Evolutionary conservation across 1,140 invertebrate genomes (phyloP).

Genomic region (Calosoma granatense): DNA sequence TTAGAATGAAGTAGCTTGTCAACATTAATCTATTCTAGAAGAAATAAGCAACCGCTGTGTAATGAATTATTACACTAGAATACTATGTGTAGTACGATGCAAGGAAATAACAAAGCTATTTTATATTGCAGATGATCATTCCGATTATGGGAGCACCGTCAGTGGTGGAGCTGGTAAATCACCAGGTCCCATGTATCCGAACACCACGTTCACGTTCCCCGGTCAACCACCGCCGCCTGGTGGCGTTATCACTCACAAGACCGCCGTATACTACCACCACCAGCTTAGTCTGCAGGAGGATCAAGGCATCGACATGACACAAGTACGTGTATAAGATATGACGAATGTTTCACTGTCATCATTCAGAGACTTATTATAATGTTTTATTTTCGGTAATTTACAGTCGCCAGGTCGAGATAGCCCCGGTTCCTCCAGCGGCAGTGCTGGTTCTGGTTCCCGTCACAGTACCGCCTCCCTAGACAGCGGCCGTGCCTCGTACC

Average conservation of each 20-base stretch:
- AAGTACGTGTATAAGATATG: constrained; percentile 37
- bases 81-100: no score
- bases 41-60: no score
- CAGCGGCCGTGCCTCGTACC: constrained; percentile 78
- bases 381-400: constrained; percentile 20
- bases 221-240: constrained; percentile 34
- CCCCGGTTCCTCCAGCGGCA: constrained; percentile 77
- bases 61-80: no score
- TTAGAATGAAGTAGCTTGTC: no score
- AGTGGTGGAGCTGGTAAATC: constrained; percentile 43
- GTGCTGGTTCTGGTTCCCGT: constrained; percentile 61
- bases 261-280: constrained; percentile 62
- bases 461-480: constrained; percentile 88
- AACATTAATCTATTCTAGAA: no score
- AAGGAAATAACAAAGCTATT: no score
- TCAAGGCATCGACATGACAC: constrained; percentile 61
- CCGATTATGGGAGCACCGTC: constrained; percentile 50
- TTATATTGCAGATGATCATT: constrained; percentile 46
- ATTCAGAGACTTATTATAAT: neutral
- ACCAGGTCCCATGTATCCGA: constrained; percentile 41
- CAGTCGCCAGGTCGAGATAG: constrained; percentile 82
- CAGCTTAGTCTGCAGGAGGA: constrained; percentile 62
- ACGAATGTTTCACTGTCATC: neutral
- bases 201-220: constrained; percentile 41
- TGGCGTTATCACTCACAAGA: constrained; percentile 54